A percentile compares a stretch with the other conserved stretches of the same genome.
These are phyloP conservation scores for Danio kyathit DNA, from an alignment of 2,797 vertebrate species.

Conservation along the genomic window DNA sequence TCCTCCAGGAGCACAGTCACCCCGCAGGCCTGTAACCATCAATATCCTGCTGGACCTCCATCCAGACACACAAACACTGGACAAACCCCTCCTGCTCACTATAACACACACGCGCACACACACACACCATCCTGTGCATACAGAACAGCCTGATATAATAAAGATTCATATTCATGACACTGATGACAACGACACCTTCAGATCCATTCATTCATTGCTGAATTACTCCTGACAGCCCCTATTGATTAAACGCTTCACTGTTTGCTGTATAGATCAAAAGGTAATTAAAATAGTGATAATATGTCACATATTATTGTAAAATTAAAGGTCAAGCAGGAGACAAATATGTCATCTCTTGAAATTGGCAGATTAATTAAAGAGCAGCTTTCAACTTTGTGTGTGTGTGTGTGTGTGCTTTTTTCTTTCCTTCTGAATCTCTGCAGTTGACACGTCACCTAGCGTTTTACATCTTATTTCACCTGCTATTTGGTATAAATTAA, in stretches of 20 bases:
- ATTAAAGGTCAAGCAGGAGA: constrained; percentile 76
- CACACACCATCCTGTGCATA: constrained; percentile 1
- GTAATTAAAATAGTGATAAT: constrained; percentile 82
- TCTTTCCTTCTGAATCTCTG: not conserved
- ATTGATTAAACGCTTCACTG: constrained; percentile 81
- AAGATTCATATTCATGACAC: constrained; percentile 27
- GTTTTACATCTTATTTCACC: constrained; percentile 4
- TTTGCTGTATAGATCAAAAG: constrained; percentile 81
- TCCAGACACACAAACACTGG: constrained; percentile 38
- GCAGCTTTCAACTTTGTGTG: constrained; percentile 16
- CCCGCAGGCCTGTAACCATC: constrained; percentile 48
- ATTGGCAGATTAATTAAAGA: constrained; percentile 52
- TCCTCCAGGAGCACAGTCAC: constrained; percentile 31
- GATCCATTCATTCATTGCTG: constrained; percentile 67
- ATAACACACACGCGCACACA: not conserved
- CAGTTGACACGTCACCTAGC: not conserved
- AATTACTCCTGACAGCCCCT: constrained; percentile 79
- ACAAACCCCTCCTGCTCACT: constrained; percentile 37
- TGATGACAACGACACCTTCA: constrained; percentile 2
- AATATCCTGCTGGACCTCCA: constrained; percentile 59
- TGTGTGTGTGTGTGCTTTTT: not conserved
- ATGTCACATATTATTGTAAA: constrained; percentile 72
- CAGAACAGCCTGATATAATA: constrained; percentile 42
- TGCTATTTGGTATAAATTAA: constrained; percentile 1
- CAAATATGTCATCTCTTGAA: constrained; percentile 34